phyloP scores from a whole-genome alignment of 2,888 invertebrate species.

The Dicyrtoma fusca region DNA sequence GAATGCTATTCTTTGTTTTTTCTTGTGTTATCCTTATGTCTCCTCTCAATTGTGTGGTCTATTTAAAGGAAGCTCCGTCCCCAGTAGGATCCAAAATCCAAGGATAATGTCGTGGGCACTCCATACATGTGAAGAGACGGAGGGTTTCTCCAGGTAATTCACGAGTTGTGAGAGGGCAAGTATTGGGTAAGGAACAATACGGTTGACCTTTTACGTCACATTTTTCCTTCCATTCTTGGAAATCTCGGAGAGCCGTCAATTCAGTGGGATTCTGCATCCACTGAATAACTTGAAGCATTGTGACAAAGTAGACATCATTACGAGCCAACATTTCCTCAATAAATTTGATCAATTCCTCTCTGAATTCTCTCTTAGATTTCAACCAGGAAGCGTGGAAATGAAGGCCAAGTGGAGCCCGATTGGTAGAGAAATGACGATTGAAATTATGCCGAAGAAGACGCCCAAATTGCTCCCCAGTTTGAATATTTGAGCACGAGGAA shows the following conservation, averaged over 20 bases:
- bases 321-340: slow-evolving; percentile 88
- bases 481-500: slow-evolving; percentile 90
- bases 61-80: slow-evolving; percentile 67
- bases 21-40: no score
- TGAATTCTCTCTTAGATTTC: slow-evolving; percentile 90
- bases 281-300: slow-evolving; percentile 83
- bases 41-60: no score
- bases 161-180: slow-evolving; percentile 84
- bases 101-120: slow-evolving; percentile 93
- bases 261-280: slow-evolving; percentile 97
- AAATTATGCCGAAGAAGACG: slow-evolving; percentile 89
- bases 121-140: slow-evolving; percentile 92
- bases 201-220: slow-evolving; percentile 94
- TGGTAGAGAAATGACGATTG: slow-evolving; percentile 88
- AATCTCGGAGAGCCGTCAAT: slow-evolving; percentile 80
- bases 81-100: slow-evolving; percentile 94
- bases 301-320: slow-evolving; percentile 91
- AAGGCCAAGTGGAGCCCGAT: slow-evolving; percentile 80
- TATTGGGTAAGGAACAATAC: slow-evolving; percentile 87
- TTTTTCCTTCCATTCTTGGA: slow-evolving; percentile 94
- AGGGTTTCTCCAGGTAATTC: slow-evolving; percentile 90
- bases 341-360: slow-evolving; percentile 87
- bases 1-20: no score
- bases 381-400: slow-evolving; percentile 96
- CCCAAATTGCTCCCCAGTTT: slow-evolving; percentile 85